A percentile compares a stretch with the other conserved stretches of the same genome.
Conservation (phyloP, 30 jellyfish, hydroid and myxozoan genomes). For the Pelagia noctiluca region DNA sequence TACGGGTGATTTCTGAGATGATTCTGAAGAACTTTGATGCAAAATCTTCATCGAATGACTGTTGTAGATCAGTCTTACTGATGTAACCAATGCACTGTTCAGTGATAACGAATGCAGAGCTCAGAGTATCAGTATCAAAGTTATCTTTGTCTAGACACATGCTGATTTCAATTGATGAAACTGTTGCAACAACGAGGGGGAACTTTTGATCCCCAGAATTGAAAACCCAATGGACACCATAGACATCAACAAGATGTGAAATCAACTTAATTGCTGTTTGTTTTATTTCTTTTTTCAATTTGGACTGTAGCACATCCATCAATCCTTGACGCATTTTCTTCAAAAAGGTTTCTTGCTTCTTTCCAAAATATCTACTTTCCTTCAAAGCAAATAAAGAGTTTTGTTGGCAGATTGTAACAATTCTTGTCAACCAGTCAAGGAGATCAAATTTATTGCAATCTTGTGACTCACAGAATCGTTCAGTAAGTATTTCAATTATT, state of each 20-base stretch:
- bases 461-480: neutral
- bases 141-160: constrained; percentile 16
- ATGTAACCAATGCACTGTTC: constrained; percentile 9
- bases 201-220: too few relatives aligned
- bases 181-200: constrained; percentile 11
- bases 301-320: constrained; percentile 41
- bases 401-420: neutral
- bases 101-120: constrained; percentile 15
- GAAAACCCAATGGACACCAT: constrained; percentile 44
- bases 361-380: neutral
- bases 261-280: constrained; percentile 25
- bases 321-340: constrained; percentile 26
- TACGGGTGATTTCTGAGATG: neutral
- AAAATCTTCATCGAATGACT: neutral
- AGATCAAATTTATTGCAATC: neutral
- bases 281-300: constrained; percentile 28
- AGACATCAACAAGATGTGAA: constrained; percentile 16
- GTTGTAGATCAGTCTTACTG: neutral
- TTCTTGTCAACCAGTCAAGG: neutral
- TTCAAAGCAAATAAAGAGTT: neutral
- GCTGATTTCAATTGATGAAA: constrained; percentile 34
- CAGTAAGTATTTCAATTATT: neutral
- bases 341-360: too few relatives aligned
- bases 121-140: neutral
- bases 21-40: constrained; percentile 6